These are phyloP conservation scores for Plodia interpunctella DNA, from an alignment of 1,140 invertebrate species.

Conservation along the genomic window DNA sequence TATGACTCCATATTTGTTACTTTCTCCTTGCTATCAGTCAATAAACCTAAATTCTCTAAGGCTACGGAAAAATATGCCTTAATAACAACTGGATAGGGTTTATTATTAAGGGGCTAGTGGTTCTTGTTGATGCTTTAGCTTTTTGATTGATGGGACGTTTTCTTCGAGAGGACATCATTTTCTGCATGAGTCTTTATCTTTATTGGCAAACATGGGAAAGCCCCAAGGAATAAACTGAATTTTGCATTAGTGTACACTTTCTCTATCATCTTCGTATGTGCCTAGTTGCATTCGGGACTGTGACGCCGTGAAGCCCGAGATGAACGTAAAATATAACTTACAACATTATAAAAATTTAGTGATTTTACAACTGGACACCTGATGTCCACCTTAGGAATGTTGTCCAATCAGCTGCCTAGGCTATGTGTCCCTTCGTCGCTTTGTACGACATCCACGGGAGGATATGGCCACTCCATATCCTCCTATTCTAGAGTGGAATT, in stretches of 20 bases:
- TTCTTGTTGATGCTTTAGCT: constrained; percentile 1
- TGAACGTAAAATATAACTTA: no score
- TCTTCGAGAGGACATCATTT: not conserved
- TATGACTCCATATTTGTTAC: not conserved
- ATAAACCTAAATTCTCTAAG: not conserved
- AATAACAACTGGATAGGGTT: not conserved
- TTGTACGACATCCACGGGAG: no score
- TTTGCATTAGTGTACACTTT: not conserved
- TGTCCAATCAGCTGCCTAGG: no score
- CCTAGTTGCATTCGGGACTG: no score
- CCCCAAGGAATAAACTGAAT: not conserved
- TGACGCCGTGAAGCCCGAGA: no score
- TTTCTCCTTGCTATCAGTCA: not conserved
- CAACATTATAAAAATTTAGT: no score
- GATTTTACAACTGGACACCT: no score
- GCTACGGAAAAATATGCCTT: not conserved
- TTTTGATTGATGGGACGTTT: constrained; percentile 2
- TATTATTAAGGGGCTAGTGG: not conserved
- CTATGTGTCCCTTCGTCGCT: no score
- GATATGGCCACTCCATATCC: no score
- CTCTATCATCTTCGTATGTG: no score
- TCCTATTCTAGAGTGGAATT: no score
- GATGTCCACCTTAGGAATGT: no score
- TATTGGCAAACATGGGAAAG: not conserved
- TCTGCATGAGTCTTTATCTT: not conserved